Percentiles rank a stretch among this genome's conserved stretches.
Evolutionary conservation across 2,113 vertebrate genomes (phyloP).

Genomic region (Stigmatopora argus): DNA sequence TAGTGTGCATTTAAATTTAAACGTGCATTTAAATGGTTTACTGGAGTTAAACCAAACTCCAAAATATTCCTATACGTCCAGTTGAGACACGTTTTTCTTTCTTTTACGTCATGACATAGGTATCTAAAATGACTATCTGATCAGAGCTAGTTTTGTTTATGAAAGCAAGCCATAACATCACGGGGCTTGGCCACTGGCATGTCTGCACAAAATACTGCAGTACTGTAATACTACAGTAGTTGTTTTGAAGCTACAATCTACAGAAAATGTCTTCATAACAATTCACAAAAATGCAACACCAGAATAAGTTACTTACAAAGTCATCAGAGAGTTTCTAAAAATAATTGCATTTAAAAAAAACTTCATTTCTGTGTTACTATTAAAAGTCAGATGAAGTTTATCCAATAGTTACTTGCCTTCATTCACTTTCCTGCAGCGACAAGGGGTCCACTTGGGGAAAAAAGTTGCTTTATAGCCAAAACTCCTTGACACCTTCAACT

Average conservation of each 20-base stretch:
- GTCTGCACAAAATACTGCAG: constrained; percentile 16
- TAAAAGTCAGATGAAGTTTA: too few relatives aligned
- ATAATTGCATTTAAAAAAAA: background rate
- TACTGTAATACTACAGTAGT: too few relatives aligned
- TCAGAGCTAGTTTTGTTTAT: constrained; percentile 20
- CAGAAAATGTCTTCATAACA: background rate
- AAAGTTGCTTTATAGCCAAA: background rate
- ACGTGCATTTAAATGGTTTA: constrained; percentile 1
- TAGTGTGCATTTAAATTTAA: background rate
- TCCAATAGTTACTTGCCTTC: background rate
- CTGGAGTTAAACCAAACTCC: constrained; percentile 29
- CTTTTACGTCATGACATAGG: background rate
- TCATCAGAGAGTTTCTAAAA: background rate
- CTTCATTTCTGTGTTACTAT: background rate
- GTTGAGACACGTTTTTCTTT: constrained; percentile 4
- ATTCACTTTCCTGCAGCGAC: constrained; percentile 1
- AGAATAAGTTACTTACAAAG: background rate
- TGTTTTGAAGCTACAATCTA: background rate
- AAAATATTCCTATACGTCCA: background rate
- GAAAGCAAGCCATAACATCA: constrained; percentile 44
- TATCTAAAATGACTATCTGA: background rate
- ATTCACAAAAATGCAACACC: background rate
- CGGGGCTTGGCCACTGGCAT: constrained; percentile 48
- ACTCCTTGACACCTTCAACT: constrained; percentile 22
- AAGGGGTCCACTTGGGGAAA: background rate